A percentile compares a stretch with the other conserved stretches of the same genome.
Conservation (phyloP, 1,140 invertebrate genomes). For the Euura saliciscinereae region DNA sequence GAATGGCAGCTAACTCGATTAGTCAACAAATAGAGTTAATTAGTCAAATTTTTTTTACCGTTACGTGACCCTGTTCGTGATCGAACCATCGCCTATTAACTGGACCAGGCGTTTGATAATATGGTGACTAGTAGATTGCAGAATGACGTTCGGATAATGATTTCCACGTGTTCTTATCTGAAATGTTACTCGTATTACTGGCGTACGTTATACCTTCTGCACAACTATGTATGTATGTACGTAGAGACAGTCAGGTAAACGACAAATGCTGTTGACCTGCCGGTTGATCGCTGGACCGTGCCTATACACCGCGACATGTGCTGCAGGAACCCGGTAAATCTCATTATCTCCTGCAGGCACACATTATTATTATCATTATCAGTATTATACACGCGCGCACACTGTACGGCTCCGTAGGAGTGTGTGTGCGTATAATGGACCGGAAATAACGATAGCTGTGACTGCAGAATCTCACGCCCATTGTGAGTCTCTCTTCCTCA, state of each 20-base stretch:
- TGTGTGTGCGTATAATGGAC: background rate
- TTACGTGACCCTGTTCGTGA: background rate
- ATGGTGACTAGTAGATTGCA: no score
- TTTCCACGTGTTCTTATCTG: no score
- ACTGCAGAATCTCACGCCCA: background rate
- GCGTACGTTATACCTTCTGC: no score
- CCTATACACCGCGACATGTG: background rate
- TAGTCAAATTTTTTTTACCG: background rate
- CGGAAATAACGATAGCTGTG: background rate
- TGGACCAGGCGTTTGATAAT: no score
- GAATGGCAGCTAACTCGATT: no score
- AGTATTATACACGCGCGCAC: background rate
- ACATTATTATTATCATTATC: background rate
- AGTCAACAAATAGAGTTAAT: background rate
- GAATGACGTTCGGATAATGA: no score
- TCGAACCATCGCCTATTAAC: no score
- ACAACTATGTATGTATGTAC: no score
- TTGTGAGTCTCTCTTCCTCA: background rate
- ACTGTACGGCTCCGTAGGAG: background rate
- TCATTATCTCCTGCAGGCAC: background rate
- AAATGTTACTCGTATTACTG: no score
- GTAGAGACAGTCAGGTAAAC: background rate
- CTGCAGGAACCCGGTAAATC: background rate
- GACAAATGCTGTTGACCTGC: conserved; percentile 1
- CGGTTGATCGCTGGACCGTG: conserved; percentile 4